A percentile compares a stretch with the other conserved stretches of the same genome.
Evolutionary conservation across 1,140 invertebrate genomes (phyloP).

Genomic region (Pseudomyrmex gracilis): DNA sequence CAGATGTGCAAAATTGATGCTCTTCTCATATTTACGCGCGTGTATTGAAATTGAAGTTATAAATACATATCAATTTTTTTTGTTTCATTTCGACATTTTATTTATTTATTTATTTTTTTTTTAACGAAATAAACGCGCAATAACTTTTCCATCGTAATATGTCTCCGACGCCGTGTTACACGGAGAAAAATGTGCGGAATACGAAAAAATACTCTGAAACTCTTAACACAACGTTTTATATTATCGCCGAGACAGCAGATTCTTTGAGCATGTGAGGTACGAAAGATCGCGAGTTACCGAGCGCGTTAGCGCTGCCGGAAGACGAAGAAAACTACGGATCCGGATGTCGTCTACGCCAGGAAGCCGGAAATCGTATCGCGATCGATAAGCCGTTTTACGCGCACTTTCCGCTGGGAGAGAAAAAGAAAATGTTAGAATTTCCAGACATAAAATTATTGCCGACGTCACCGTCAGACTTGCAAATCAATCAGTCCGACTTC

Average conservation of each 20-base stretch:
- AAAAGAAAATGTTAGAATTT: constrained; percentile 5
- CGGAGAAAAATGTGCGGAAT: background rate
- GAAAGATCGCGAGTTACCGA: constrained; percentile 30
- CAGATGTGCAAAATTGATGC: constrained; percentile 19
- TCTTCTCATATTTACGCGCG: background rate
- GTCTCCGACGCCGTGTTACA: too few species aligned
- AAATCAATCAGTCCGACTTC: background rate
- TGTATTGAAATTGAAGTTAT: background rate
- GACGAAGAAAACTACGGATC: constrained; percentile 45
- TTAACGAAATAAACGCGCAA: too few species aligned
- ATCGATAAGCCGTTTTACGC: constrained; percentile 55
- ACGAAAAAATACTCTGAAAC: constrained; percentile 1
- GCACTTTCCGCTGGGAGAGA: background rate
- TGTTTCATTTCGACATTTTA: too few species aligned
- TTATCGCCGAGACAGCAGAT: constrained; percentile 19
- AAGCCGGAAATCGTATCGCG: constrained; percentile 53
- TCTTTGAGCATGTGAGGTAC: background rate
- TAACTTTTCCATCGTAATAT: too few species aligned
- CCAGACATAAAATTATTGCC: constrained; percentile 28
- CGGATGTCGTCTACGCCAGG: constrained; percentile 39
- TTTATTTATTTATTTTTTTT: too few species aligned
- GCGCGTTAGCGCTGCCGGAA: constrained; percentile 38
- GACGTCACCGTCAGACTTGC: background rate
- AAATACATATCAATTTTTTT: background rate
- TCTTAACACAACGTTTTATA: constrained; percentile 17